A percentile compares a stretch with the other conserved stretches of the same genome.
phyloP scores from a whole-genome alignment of 2,888 invertebrate species.

The Ligdia adustata region DNA sequence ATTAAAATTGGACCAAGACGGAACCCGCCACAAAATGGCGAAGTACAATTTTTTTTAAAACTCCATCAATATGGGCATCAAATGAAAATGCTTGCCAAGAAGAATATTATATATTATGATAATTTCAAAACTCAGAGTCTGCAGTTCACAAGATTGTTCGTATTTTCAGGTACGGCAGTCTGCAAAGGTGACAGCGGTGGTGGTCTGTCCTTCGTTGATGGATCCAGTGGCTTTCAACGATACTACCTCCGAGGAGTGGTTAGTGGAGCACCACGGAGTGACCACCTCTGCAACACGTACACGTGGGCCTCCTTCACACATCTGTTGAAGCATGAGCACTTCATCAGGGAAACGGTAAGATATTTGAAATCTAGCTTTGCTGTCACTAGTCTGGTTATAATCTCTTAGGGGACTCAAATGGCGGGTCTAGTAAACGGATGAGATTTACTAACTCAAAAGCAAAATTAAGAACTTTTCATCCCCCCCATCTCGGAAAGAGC shows the following conservation, averaged over 20 bases:
- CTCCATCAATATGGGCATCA: not conserved
- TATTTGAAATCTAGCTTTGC: too few relatives aligned
- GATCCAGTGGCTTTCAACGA: slow-evolving; percentile 11
- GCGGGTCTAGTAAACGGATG: too few relatives aligned
- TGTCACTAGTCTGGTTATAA: too few relatives aligned
- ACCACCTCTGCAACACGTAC: slow-evolving; percentile 34
- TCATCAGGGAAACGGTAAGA: too few relatives aligned
- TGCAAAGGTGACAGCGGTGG: slow-evolving; percentile 41
- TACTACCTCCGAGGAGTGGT: slow-evolving; percentile 43
- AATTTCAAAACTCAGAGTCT: not conserved
- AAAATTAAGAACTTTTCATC: too few relatives aligned
- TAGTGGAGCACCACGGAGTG: slow-evolving; percentile 35
- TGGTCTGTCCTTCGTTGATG: slow-evolving; percentile 34
- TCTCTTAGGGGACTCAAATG: too few relatives aligned
- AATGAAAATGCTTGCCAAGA: not conserved
- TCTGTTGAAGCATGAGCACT: not conserved
- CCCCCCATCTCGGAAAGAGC: too few relatives aligned
- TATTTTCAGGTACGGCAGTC: slow-evolving; percentile 34
- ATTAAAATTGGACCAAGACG: too few relatives aligned
- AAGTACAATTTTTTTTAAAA: too few relatives aligned
- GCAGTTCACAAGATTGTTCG: not conserved
- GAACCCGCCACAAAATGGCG: too few relatives aligned
- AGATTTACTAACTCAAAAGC: too few relatives aligned
- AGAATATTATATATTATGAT: not conserved
- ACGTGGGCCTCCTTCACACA: slow-evolving; percentile 38